Base-by-base conservation (phyloP, 2,797 vertebrate genomes). In the Notolabrus celidotus region DNA sequence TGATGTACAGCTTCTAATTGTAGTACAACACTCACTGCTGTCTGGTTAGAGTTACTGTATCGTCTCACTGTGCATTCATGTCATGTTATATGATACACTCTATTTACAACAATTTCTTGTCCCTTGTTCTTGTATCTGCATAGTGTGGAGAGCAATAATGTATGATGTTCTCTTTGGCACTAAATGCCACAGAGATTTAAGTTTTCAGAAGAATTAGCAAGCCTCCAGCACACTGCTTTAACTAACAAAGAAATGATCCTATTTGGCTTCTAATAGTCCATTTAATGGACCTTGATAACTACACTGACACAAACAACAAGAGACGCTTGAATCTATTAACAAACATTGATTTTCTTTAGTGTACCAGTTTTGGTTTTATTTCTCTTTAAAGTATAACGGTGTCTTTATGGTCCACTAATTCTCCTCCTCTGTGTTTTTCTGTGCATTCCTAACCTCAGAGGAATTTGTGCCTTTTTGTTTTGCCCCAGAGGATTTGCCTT, bases 401-500 rank as follows among this genome's bases (percentile, higher is more conserved):
- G 34, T 64, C 15, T 39, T 42, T 59, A 45, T 36, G 7, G 34
- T 53, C 7, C 36, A 10, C 19, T 39, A 22, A 50, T 63, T 82
- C 8, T 49, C 61, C 19, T 34, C 34, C 55, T 54, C 25, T 33
- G 4, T 39, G 29, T 11, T 67, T 60, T 67, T 65, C 11, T 70
- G 71, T 84, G 51, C 57, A 22, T 56, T 77, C 46, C 50, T 53
- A 20, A 42, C 55, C 50, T 45, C 49, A 15, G 29, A 79, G 52
- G 75, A 61, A 62, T 85, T 29, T 59, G 52, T 54, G n/a, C n/a
- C 7, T 58, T 39, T 66, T 36, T 29, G 54, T 33, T 72, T 72
- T 33, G 7, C 41, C 14, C 50, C 58, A 56, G 39, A 77, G 58
- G 31, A 67, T 85, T 63, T 77, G 66, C 70, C 68, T 67, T 80